A percentile compares a stretch with the other conserved stretches of the same genome.
Evolutionary conservation across 2,113 vertebrate species (phyloP).

Genomic region (Lathamus discolor): DNA sequence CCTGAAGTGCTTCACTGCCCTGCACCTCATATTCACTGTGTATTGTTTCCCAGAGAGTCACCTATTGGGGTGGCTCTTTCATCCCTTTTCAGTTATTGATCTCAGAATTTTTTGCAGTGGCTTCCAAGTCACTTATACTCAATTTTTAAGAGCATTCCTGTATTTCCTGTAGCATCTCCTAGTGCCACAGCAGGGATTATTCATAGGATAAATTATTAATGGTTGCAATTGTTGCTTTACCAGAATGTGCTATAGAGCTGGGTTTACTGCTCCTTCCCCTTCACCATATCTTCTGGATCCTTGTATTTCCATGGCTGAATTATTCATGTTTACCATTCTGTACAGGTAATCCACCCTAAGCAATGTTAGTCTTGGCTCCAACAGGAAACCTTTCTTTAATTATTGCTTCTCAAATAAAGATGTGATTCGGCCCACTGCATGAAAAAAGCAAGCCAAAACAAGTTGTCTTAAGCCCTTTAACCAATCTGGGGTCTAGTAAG

Average conservation of each 20-base stretch:
- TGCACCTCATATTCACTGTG: not conserved
- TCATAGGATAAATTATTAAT: not conserved
- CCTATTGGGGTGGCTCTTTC: not conserved
- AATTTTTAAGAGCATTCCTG: not conserved
- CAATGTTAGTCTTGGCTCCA: not conserved
- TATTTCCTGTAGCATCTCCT: not conserved
- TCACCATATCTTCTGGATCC: not conserved
- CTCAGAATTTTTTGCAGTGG: not conserved
- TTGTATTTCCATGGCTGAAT: not conserved
- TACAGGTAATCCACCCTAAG: not conserved
- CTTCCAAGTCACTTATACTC: not conserved
- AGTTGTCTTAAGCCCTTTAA: not conserved
- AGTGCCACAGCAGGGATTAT: not conserved
- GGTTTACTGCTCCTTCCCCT: not conserved
- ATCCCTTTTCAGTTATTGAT: not conserved
- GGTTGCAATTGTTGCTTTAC: not conserved
- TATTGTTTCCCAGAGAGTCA: not conserved
- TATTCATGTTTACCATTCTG: not conserved
- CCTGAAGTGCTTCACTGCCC: not conserved
- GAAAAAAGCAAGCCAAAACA: not conserved
- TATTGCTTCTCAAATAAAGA: not conserved
- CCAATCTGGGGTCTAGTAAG: not conserved
- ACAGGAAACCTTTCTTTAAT: not conserved
- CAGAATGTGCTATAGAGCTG: not conserved
- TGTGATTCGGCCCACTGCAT: not conserved